phyloP scores from a whole-genome alignment of 2,888 invertebrate genomes.

The Ennomos quercinarius region DNA sequence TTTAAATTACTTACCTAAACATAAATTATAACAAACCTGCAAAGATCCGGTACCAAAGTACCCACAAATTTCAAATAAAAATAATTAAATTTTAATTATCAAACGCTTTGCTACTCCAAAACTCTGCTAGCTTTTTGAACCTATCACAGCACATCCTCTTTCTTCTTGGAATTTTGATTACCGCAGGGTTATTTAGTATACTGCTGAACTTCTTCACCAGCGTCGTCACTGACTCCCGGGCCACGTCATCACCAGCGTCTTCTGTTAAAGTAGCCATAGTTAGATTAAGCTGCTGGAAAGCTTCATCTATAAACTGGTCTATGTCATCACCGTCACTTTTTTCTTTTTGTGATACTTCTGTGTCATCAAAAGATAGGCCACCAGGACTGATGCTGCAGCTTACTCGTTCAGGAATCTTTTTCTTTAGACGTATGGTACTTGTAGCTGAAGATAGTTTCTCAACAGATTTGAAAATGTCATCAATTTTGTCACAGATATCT shows the following conservation, averaged over 20 bases:
- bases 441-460: conserved; percentile 68
- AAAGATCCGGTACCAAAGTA: conserved; percentile 18
- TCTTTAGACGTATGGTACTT: conserved; percentile 57
- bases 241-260: conserved; percentile 48
- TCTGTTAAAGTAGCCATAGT: conserved; percentile 53
- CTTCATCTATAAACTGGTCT: conserved; percentile 72
- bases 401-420: conserved; percentile 58
- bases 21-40: conserved; percentile 19
- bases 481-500: conserved; percentile 71
- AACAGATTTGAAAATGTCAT: conserved; percentile 74
- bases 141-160: conserved; percentile 63
- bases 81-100: conserved; percentile 32
- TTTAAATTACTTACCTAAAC: conserved; percentile 5
- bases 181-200: conserved; percentile 58
- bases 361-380: conserved; percentile 73
- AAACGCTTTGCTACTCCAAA: conserved; percentile 64
- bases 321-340: conserved; percentile 58
- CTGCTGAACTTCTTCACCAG: conserved; percentile 70
- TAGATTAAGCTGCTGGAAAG: conserved; percentile 65
- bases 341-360: conserved; percentile 41
- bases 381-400: conserved; percentile 69
- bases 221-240: conserved; percentile 67
- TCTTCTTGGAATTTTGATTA: conserved; percentile 60
- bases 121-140: conserved; percentile 72
- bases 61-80: not conserved